Conservation (phyloP, 2,888 invertebrate genomes). For the Mesopsocus fuscifrons region DNA sequence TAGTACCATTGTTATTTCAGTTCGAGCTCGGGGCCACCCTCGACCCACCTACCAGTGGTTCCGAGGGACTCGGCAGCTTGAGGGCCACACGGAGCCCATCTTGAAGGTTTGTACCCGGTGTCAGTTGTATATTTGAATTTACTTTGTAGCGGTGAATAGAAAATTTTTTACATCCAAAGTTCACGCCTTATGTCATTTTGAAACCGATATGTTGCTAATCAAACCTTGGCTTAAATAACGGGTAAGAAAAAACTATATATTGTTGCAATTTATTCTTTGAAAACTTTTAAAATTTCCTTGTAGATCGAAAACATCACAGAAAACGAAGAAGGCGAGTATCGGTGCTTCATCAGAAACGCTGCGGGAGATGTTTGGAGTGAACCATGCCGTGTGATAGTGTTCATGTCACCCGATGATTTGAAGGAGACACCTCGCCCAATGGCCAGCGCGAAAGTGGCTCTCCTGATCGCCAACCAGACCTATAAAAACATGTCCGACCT, state of each 20-base stretch:
- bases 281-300: constrained; percentile 9
- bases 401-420: constrained; percentile 5
- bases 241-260: no score
- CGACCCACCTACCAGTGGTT: constrained; percentile 17
- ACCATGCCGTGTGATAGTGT: constrained; percentile 11
- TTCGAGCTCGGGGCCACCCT: constrained; percentile 16
- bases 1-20: constrained; percentile 13
- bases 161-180: no score
- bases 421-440: constrained; percentile 10
- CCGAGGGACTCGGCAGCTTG: constrained; percentile 14
- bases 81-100: constrained; percentile 11
- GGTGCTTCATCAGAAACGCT: constrained; percentile 16
- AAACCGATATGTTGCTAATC: background rate
- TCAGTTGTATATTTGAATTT: no score
- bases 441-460: constrained; percentile 19
- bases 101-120: constrained; percentile 12
- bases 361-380: constrained; percentile 16
- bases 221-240: no score
- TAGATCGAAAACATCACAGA: constrained; percentile 14
- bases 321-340: constrained; percentile 16
- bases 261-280: no score
- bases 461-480: constrained; percentile 19
- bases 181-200: background rate
- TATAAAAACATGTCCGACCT: constrained; percentile 17
- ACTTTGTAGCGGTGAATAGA: no score